Conservation (phyloP, 2,113 vertebrate genomes). For the Xerus inauris region DNA sequence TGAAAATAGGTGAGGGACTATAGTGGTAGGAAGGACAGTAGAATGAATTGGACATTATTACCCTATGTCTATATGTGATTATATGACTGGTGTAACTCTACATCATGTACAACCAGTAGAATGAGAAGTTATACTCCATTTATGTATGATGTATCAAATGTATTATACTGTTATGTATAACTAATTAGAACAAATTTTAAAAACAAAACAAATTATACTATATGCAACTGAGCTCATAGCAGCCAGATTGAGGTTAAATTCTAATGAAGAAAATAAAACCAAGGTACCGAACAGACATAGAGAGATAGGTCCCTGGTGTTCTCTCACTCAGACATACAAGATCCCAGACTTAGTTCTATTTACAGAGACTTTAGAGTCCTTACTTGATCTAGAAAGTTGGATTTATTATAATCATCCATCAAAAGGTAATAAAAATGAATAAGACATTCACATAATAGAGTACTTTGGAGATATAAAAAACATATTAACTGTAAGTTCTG, state of each 20-base stretch:
- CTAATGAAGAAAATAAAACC: not conserved
- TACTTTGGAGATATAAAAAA: not conserved
- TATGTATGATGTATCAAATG: too few relatives aligned
- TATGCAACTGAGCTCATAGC: not conserved
- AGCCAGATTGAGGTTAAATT: not conserved
- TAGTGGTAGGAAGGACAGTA: too few relatives aligned
- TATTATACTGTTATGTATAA: too few relatives aligned
- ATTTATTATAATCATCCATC: not conserved
- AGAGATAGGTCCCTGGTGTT: not conserved
- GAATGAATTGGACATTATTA: too few relatives aligned
- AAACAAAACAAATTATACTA: not conserved
- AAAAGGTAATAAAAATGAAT: not conserved
- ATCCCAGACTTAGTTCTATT: not conserved
- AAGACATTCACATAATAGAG: not conserved
- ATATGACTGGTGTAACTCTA: too few relatives aligned
- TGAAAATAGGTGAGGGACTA: too few relatives aligned
- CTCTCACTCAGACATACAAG: not conserved
- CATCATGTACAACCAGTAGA: too few relatives aligned
- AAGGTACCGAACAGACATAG: not conserved
- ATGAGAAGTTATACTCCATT: too few relatives aligned
- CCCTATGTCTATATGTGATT: too few relatives aligned
- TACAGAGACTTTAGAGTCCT: not conserved
- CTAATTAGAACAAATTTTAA: too few relatives aligned
- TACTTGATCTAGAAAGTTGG: not conserved
- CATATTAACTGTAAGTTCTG: not conserved